phyloP scores from a whole-genome alignment of 2,888 invertebrate genomes.

The Pristionchus entomophagus region DNA sequence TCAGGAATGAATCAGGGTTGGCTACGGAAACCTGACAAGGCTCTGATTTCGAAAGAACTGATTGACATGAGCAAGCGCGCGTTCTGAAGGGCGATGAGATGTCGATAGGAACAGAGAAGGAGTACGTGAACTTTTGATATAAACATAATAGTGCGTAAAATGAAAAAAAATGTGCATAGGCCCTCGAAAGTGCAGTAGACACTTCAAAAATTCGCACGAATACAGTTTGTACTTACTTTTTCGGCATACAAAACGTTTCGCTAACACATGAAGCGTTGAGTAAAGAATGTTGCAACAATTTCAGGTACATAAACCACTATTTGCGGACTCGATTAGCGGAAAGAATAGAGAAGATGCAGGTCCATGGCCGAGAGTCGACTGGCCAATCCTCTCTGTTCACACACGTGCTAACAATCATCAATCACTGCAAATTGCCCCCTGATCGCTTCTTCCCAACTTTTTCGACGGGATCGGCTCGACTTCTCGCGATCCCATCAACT shows the following conservation, averaged over 20 bases:
- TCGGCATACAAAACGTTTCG: too few relatives aligned
- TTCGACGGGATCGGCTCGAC: constrained; percentile 26
- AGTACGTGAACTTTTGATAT: too few relatives aligned
- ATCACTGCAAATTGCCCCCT: constrained; percentile 27
- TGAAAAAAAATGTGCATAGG: too few relatives aligned
- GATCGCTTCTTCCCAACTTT: background rate
- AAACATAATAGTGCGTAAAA: too few relatives aligned
- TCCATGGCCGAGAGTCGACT: background rate
- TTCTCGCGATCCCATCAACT: too few relatives aligned
- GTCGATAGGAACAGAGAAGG: too few relatives aligned
- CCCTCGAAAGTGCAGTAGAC: background rate
- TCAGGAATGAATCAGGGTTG: background rate
- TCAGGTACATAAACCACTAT: too few relatives aligned
- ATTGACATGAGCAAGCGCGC: background rate
- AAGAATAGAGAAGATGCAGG: too few relatives aligned
- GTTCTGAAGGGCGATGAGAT: background rate
- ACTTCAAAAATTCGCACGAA: background rate
- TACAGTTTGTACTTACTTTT: too few relatives aligned
- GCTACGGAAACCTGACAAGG: background rate
- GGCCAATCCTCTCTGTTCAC: constrained; percentile 16
- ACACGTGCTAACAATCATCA: constrained; percentile 30
- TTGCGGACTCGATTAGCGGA: too few relatives aligned
- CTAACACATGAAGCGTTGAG: too few relatives aligned
- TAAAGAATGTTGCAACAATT: too few relatives aligned
- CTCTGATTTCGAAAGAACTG: background rate